phyloP scores from a whole-genome alignment of 2,888 invertebrate species.

The Zeuzera pyrina region DNA sequence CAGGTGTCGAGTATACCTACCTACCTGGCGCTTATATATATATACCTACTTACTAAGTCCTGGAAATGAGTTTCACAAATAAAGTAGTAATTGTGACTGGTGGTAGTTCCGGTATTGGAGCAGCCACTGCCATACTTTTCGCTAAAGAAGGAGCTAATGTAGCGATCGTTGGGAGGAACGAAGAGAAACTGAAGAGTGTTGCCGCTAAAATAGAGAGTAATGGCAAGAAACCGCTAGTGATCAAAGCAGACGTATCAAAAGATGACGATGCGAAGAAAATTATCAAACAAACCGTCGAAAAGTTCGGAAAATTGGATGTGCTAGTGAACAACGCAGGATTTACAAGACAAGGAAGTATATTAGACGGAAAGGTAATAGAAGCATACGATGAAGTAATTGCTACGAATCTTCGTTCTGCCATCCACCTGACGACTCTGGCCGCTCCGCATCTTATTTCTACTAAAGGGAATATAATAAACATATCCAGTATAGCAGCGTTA shows the following conservation, averaged over 20 bases:
- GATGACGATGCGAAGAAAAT: slow-evolving; percentile 21
- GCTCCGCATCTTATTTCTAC: slow-evolving; percentile 25
- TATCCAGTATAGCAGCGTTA: slow-evolving; percentile 24
- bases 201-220: slow-evolving; percentile 24
- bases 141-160: slow-evolving; percentile 35
- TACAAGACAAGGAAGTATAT: slow-evolving; percentile 11
- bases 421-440: slow-evolving; percentile 24
- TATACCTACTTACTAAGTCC: too few relatives aligned
- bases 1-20: too few relatives aligned
- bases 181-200: slow-evolving; percentile 27
- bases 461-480: slow-evolving; percentile 33
- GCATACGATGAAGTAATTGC: slow-evolving; percentile 27
- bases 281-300: slow-evolving; percentile 20
- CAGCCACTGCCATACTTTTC: slow-evolving; percentile 28
- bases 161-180: slow-evolving; percentile 39
- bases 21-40: too few relatives aligned
- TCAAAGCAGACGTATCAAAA: slow-evolving; percentile 25
- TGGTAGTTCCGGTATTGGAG: slow-evolving; percentile 45
- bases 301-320: slow-evolving; percentile 27
- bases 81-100: slow-evolving; percentile 46
- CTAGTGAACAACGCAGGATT: slow-evolving; percentile 32
- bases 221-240: slow-evolving; percentile 19
- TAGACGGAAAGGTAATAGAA: slow-evolving; percentile 15
- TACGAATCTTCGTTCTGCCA: slow-evolving; percentile 27
- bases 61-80: slow-evolving; percentile 35